phyloP scores from a whole-genome alignment of 2,797 vertebrate species.

The Spea hammondii region DNA sequence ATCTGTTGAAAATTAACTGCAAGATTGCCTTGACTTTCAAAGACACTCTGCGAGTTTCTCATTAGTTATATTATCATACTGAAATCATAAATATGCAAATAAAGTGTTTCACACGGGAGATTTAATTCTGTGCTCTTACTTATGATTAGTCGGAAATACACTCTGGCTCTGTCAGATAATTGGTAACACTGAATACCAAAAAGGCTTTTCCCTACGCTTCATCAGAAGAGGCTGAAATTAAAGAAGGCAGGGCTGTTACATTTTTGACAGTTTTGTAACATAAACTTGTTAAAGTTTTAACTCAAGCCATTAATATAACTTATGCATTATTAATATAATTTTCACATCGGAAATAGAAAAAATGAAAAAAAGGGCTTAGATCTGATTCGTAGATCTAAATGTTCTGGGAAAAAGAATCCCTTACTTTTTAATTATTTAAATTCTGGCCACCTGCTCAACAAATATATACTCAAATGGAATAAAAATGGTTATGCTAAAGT shows the following conservation, averaged over 20 bases:
- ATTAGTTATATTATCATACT: constrained; percentile 85
- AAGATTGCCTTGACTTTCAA: constrained; percentile 73
- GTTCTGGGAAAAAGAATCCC: constrained; percentile 50
- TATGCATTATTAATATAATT: constrained; percentile 73
- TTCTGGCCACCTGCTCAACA: constrained; percentile 32
- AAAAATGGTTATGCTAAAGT: too few relatives aligned
- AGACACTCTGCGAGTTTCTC: constrained; percentile 70
- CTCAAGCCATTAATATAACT: constrained; percentile 66
- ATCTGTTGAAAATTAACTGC: constrained; percentile 70
- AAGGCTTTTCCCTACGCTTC: constrained; percentile 75
- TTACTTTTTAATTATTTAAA: constrained; percentile 34
- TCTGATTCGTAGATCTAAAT: constrained; percentile 55
- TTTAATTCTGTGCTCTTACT: constrained; percentile 81
- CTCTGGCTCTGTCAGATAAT: constrained; percentile 78
- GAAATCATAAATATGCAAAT: constrained; percentile 88
- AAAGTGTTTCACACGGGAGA: constrained; percentile 73
- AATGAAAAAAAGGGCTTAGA: constrained; percentile 37
- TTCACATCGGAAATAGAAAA: constrained; percentile 57
- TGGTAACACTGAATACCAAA: constrained; percentile 81
- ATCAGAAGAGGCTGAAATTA: constrained; percentile 68
- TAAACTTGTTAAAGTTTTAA: constrained; percentile 74
- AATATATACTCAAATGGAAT: constrained; percentile 12
- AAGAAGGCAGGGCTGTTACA: constrained; percentile 68
- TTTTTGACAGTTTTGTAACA: constrained; percentile 73
- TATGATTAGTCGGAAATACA: constrained; percentile 80